A percentile compares a stretch with the other conserved stretches of the same genome.
Evolutionary conservation across 2,888 invertebrate genomes (phyloP).

Genomic region (Apotomis capreana): DNA sequence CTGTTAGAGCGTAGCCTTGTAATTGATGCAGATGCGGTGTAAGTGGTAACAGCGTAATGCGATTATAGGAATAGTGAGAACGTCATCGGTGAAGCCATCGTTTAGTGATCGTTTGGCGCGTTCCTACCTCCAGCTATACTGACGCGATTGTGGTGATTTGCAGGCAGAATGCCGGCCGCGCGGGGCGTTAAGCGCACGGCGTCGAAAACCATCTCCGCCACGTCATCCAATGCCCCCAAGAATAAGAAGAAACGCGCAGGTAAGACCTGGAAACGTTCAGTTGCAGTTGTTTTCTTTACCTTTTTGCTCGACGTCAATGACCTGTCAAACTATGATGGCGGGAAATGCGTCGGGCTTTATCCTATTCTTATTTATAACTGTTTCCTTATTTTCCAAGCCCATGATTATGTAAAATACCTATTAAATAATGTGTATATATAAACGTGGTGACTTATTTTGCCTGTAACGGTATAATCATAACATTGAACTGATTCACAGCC

Average conservation of each 20-base stretch:
- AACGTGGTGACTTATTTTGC: neutral
- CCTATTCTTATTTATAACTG: conserved; percentile 49
- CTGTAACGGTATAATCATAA: neutral
- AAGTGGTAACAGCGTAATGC: conserved; percentile 68
- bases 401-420: neutral
- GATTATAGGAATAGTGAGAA: conserved; percentile 72
- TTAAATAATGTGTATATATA: neutral
- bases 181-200: conserved; percentile 80
- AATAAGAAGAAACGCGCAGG: conserved; percentile 81
- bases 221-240: conserved; percentile 70
- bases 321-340: conserved; percentile 81
- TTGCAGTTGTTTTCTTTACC: conserved; percentile 78
- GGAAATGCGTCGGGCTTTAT: conserved; percentile 67
- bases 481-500: neutral
- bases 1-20: conserved; percentile 74
- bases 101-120: conserved; percentile 69
- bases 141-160: conserved; percentile 78
- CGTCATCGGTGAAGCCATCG: conserved; percentile 70
- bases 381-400: conserved; percentile 43
- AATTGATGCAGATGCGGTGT: conserved; percentile 69
- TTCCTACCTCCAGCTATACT: conserved; percentile 68
- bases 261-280: conserved; percentile 59
- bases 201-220: conserved; percentile 69
- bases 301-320: conserved; percentile 77
- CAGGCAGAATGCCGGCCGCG: conserved; percentile 81